Conservation (phyloP, 2,797 vertebrate genomes). For the Lepilemur septentrionalis region DNA sequence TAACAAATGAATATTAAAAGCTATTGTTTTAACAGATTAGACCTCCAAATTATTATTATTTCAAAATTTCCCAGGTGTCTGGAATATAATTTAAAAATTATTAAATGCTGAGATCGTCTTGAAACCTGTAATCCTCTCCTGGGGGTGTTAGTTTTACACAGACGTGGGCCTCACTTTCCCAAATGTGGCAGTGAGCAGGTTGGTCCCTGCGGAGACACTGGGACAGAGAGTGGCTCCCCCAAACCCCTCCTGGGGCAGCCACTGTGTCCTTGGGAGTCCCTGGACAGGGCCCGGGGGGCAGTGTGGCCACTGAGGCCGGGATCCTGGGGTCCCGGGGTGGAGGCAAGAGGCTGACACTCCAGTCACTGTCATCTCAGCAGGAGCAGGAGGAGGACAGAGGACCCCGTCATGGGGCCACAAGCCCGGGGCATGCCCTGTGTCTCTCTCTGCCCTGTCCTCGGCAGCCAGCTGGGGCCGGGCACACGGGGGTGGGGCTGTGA, state of each 20-base stretch:
- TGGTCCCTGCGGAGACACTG: accelerated
- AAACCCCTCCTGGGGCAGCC: background rate
- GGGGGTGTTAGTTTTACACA: accelerated
- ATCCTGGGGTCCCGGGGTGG: accelerated
- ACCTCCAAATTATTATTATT: conserved; percentile 67
- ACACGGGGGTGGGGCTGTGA: accelerated
- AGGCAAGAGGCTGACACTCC: accelerated
- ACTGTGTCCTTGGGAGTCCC: accelerated
- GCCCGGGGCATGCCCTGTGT: background rate
- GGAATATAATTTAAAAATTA: background rate
- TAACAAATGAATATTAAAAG: conserved; percentile 82
- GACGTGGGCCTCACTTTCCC: accelerated
- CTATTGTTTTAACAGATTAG: conserved; percentile 83
- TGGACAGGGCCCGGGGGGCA: background rate
- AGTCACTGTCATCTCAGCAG: accelerated
- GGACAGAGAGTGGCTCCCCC: background rate
- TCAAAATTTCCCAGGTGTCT: conserved; percentile 67
- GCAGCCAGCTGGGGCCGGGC: background rate
- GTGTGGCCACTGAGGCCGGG: accelerated
- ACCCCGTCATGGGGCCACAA: accelerated
- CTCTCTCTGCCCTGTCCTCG: no score
- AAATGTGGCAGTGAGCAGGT: accelerated
- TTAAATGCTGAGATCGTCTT: background rate
- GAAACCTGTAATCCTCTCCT: accelerated
- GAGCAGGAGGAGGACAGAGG: accelerated